A percentile compares a stretch with the other conserved stretches of the same genome.
Conservation (phyloP, 1,140 invertebrate genomes). For the Patella vulgata region DNA sequence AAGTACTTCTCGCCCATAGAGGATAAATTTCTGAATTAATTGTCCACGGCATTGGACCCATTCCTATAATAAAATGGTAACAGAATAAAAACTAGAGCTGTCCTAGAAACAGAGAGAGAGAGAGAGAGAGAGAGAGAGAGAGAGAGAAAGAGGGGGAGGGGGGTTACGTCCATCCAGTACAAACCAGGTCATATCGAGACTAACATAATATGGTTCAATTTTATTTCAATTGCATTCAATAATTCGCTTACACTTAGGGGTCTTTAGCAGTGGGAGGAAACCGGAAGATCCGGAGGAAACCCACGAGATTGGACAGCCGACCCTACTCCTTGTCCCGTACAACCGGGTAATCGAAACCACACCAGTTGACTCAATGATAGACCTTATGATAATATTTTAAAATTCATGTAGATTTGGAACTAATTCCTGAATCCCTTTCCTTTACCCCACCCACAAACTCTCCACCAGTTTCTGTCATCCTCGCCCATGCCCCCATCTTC, state of each 20-base stretch:
- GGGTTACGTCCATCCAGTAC: conserved; percentile 76
- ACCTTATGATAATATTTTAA: no score
- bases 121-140: neutral
- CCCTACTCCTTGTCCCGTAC: no score
- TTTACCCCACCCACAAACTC: neutral
- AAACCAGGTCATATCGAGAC: conserved; percentile 71
- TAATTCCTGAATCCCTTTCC: conserved; percentile 2
- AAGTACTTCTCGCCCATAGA: no score
- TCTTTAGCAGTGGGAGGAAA: no score
- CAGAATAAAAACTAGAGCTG: neutral
- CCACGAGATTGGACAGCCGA: no score
- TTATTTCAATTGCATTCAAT: no score
- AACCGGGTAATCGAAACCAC: no score
- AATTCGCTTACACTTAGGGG: no score
- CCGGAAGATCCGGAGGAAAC: no score
- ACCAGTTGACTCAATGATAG: no score
- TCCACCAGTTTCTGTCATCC: conserved; percentile 3
- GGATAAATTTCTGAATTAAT: conserved; percentile 73
- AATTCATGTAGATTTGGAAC: no score
- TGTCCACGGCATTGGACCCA: conserved; percentile 75
- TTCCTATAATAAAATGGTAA: conserved; percentile 55
- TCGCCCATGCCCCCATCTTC: neutral
- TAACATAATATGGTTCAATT: no score
- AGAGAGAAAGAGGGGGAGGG: neutral
- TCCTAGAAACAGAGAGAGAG: conserved; percentile 68